phyloP scores from a whole-genome alignment of 2,797 vertebrate genomes.

The Lophotriccus pileatus region DNA sequence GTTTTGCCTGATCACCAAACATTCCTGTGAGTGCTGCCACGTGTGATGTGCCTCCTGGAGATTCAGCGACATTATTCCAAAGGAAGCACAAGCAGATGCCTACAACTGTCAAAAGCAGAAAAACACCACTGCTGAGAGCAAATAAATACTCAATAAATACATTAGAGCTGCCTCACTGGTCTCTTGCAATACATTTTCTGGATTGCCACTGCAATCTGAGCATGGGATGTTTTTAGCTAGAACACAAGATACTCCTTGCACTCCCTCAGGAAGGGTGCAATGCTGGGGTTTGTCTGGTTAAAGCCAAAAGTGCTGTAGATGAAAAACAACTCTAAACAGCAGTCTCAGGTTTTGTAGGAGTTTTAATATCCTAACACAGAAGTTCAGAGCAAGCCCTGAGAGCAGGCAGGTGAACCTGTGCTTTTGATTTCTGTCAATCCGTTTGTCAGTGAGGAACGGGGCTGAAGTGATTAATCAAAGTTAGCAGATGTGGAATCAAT shows the following conservation, averaged over 20 bases:
- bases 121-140: background rate
- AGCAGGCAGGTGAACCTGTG: conserved; percentile 12
- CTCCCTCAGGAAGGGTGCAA: background rate
- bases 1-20: background rate
- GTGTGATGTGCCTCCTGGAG: background rate
- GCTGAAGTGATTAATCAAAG: conserved; percentile 51
- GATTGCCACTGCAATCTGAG: background rate
- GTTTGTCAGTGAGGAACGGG: conserved; percentile 7
- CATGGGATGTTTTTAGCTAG: background rate
- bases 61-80: background rate
- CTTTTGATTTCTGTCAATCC: conserved; percentile 49
- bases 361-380: background rate
- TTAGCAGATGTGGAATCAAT: conserved; percentile 44
- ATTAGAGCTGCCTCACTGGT: background rate
- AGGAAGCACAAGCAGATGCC: background rate
- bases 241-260: background rate
- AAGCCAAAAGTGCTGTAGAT: background rate
- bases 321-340: background rate
- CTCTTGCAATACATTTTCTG: background rate
- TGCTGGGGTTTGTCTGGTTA: background rate
- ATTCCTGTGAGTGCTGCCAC: background rate
- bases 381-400: background rate
- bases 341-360: background rate
- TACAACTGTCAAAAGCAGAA: background rate
- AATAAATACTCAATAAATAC: background rate